A percentile compares a stretch with the other conserved stretches of the same genome.
Conservation (phyloP, 2,888 invertebrate genomes). For the Nowickia ferox region DNA sequence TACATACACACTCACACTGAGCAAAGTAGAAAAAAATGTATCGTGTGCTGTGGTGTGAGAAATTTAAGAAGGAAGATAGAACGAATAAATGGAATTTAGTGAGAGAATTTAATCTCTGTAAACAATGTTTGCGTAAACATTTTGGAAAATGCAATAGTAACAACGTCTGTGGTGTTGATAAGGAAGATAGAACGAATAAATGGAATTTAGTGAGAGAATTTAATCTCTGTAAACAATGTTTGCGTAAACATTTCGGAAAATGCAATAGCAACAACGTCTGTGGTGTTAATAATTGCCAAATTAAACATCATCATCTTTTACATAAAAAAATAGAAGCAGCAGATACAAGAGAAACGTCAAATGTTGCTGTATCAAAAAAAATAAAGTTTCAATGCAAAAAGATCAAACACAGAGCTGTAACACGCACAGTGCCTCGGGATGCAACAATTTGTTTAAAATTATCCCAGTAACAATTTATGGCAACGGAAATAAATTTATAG, state of each 20-base stretch:
- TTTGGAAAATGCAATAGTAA: too few relatives aligned
- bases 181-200: conserved; percentile 30
- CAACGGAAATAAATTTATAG: background rate
- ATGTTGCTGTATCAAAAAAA: background rate
- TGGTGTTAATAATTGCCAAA: conserved; percentile 16
- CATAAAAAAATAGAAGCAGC: background rate
- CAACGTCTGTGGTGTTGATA: too few relatives aligned
- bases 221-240: conserved; percentile 16
- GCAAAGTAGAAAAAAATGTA: conserved; percentile 12
- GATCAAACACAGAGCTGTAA: too few relatives aligned
- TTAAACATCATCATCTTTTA: conserved; percentile 41
- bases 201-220: conserved; percentile 38
- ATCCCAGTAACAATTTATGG: background rate
- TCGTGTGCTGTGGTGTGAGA: conserved; percentile 22
- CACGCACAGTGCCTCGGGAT: too few relatives aligned
- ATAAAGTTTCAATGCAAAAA: background rate
- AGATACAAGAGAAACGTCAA: too few relatives aligned
- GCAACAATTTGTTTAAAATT: conserved; percentile 6
- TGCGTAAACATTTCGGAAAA: background rate
- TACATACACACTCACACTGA: conserved; percentile 26
- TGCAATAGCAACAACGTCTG: conserved; percentile 9
- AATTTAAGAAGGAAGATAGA: conserved; percentile 14
- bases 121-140: too few relatives aligned
- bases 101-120: too few relatives aligned
- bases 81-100: too few relatives aligned